Evolutionary conservation across 2,797 vertebrate species (phyloP).

Genomic region (Channallabes apus): DNA sequence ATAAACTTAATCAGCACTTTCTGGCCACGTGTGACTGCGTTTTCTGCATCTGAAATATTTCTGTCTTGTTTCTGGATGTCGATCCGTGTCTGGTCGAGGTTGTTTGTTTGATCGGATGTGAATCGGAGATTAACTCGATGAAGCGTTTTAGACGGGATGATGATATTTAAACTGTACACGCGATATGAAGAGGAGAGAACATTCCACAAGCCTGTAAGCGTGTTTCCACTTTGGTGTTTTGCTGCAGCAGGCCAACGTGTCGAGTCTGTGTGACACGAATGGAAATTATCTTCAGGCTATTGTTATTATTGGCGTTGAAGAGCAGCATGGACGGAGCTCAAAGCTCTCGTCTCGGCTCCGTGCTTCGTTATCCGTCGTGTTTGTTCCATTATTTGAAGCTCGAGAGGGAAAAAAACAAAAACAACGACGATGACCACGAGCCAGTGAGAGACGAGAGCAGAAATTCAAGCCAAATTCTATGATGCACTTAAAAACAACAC

Average conservation of each 20-base stretch:
- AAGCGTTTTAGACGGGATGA: too few relatives aligned
- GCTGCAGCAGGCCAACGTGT: not conserved
- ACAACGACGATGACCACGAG: too few relatives aligned
- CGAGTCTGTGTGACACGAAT: not conserved
- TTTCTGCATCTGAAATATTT: not conserved
- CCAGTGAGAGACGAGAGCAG: not conserved
- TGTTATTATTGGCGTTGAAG: not conserved
- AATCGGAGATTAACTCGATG: not conserved
- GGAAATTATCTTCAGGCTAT: conserved; percentile 9
- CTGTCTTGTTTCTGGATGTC: not conserved
- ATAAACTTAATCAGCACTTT: not conserved
- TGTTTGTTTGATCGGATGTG: not conserved
- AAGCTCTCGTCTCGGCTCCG: not conserved
- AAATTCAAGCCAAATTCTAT: not conserved
- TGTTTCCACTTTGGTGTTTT: not conserved
- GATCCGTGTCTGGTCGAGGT: not conserved
- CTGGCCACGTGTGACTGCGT: not conserved
- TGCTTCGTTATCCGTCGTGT: too few relatives aligned
- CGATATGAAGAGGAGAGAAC: not conserved
- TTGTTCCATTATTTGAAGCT: not conserved
- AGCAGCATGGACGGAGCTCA: not conserved
- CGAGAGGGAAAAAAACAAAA: too few relatives aligned
- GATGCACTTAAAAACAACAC: not conserved
- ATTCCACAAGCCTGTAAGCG: not conserved
- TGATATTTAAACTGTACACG: not conserved